Percentiles rank a stretch among this genome's conserved stretches.
These are phyloP conservation scores for Hylyphantes graminicola DNA, from an alignment of 1,140 invertebrate species.

Conservation along the genomic window DNA sequence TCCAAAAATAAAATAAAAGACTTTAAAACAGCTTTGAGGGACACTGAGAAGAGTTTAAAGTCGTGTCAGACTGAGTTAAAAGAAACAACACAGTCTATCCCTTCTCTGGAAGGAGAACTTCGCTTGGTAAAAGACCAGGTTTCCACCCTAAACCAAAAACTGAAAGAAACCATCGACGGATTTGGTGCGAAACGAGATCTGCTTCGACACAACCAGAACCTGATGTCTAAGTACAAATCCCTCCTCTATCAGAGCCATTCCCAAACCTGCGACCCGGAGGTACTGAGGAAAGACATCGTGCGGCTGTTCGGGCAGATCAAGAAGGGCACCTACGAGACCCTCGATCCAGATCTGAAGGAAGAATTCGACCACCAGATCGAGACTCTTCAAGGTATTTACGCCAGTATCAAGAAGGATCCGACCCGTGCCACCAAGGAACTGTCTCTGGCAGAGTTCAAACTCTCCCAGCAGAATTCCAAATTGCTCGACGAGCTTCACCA, in stretches of 20 bases:
- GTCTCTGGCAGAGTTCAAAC: constrained; percentile 19
- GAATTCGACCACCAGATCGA: constrained; percentile 26
- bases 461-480: constrained; percentile 43
- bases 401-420: constrained; percentile 13
- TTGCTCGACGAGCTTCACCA: constrained; percentile 32
- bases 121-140: background rate
- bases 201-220: background rate
- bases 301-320: constrained; percentile 4
- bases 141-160: constrained; percentile 13
- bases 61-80: background rate
- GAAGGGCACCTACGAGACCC: background rate
- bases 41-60: background rate
- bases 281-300: constrained; percentile 13
- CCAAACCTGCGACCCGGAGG: background rate
- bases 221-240: constrained; percentile 29
- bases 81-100: background rate
- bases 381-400: background rate
- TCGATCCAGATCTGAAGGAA: constrained; percentile 11
- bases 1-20: constrained; percentile 9
- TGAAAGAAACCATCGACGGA: constrained; percentile 1
- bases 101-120: constrained; percentile 16
- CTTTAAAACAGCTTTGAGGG: background rate
- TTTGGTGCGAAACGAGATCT: constrained; percentile 10
- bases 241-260: constrained; percentile 4
- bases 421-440: background rate